Evolutionary conservation across 2,113 vertebrate genomes (phyloP), one percentile per base, ranked within the genome.

Genomic region (Zosterops japonicus): DNA sequence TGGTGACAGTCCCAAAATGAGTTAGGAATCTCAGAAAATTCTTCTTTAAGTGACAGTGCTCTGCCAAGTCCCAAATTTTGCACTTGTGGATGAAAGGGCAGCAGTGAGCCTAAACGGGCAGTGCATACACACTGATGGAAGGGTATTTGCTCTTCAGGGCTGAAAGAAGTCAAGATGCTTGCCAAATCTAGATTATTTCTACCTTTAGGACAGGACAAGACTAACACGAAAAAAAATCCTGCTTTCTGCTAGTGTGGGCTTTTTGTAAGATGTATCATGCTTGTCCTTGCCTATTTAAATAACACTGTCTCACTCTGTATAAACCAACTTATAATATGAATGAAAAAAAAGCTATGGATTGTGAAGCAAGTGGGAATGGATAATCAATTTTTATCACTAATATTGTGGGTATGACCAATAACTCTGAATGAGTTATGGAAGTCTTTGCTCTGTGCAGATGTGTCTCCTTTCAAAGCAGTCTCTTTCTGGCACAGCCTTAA

Each of bases 361-460:
- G 17, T 98, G 96, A 98, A 98, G 97, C 93, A 97, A 97, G 96
- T 90, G 95, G 96, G 97, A 98, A 98, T 97, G 97, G 97, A 97
- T 98, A 98, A 98, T 98, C 97, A 98, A 97, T 98, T 98, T 98
- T 98, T 98, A 98, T 97, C 97, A 92, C 97, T 96, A 93, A 97
- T 98, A 98, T 97, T 96, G 96, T 95, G 89, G 83, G 96, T 90
- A 97, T 96, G 93, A 93, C 95, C 83, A 95, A 76, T 97, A 95
- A 94, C 70, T 97, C 95, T 83, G 84, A 87, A 70, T 97, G 97
- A 98, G 89, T 98, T 97, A 98, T 97, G 88, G 68, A 97, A 95
- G 91, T 68, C 84, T 93, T 81, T 92, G 28, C 83, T 93, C 91
- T 74, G 81, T 94, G 95, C 92, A 89, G 82, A 85, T 85, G 57